Conservation (phyloP, 2,888 invertebrate species). For the Gerris lacustris region DNA sequence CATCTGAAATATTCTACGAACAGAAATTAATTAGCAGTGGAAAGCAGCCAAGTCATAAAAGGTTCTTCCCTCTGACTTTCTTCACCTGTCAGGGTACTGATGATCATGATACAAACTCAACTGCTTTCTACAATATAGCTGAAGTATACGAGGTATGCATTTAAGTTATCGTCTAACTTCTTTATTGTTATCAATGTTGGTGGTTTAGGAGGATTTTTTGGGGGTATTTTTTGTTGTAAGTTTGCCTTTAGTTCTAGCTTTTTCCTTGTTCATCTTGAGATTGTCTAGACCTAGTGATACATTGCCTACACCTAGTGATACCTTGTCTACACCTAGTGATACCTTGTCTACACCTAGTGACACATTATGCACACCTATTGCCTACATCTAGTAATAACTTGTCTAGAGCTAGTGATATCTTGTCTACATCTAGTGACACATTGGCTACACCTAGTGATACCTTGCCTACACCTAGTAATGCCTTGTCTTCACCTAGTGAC, state of each 20-base stretch:
- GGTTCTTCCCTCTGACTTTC: slow-evolving; percentile 62
- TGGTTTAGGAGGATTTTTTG: neutral
- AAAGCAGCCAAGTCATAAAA: slow-evolving; percentile 55
- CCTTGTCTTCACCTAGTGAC: too few relatives aligned
- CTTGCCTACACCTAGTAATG: too few relatives aligned
- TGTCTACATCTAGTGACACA: too few relatives aligned
- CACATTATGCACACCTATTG: too few relatives aligned
- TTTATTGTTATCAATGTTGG: neutral
- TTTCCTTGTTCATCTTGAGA: too few relatives aligned
- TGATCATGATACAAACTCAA: slow-evolving; percentile 62
- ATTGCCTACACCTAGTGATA: too few relatives aligned
- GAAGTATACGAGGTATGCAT: slow-evolving; percentile 42
- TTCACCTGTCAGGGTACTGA: slow-evolving; percentile 69
- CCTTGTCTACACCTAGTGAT: too few relatives aligned
- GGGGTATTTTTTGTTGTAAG: neutral
- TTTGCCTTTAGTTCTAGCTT: neutral
- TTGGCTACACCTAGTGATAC: too few relatives aligned
- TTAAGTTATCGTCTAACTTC: neutral
- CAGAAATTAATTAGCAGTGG: slow-evolving; percentile 61
- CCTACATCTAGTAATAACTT: too few relatives aligned
- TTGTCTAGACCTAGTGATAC: too few relatives aligned
- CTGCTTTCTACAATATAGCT: slow-evolving; percentile 68
- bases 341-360: too few relatives aligned
- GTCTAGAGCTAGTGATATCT: too few relatives aligned
- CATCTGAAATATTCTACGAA: slow-evolving; percentile 69